Percentiles rank a stretch among this genome's conserved stretches.
These are phyloP conservation scores for Octomys mimax DNA, from an alignment of 2,797 vertebrate genomes.

Conservation along the genomic window DNA sequence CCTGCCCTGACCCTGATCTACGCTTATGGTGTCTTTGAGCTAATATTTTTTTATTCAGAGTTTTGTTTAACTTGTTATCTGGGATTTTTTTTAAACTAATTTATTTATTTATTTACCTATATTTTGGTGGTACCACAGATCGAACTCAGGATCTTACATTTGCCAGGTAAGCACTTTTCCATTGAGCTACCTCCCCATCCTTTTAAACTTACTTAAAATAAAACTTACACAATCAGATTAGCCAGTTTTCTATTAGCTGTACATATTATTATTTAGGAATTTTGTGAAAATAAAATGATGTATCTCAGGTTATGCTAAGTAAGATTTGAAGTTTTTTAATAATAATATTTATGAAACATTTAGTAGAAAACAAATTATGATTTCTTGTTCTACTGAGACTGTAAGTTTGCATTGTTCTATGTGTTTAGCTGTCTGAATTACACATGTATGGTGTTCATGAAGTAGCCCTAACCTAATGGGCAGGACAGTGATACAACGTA, in stretches of 20 bases:
- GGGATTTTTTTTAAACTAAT: not conserved
- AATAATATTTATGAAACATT: not conserved
- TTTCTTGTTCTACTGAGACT: not conserved
- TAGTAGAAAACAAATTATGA: not conserved
- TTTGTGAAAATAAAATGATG: not conserved
- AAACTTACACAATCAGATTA: not conserved
- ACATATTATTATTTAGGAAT: not conserved
- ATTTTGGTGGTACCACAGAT: no score
- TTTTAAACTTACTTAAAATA: not conserved
- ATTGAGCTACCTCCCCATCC: no score
- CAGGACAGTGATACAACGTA: not conserved
- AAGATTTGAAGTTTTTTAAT: not conserved
- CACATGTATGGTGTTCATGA: not conserved
- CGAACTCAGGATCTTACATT: no score
- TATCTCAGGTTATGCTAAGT: not conserved
- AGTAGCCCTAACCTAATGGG: not conserved
- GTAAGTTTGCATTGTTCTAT: not conserved
- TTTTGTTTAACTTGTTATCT: not conserved
- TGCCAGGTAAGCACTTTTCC: no score
- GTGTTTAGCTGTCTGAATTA: not conserved
- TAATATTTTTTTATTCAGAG: not conserved
- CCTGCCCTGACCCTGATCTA: accelerated
- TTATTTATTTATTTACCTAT: no score
- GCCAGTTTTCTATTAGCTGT: not conserved
- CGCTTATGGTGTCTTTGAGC: not conserved